Percentiles rank a stretch among this genome's conserved stretches.
These are phyloP conservation scores for Syngnathoides biaculeatus DNA, from an alignment of 2,113 vertebrate genomes.

Conservation along the genomic window DNA sequence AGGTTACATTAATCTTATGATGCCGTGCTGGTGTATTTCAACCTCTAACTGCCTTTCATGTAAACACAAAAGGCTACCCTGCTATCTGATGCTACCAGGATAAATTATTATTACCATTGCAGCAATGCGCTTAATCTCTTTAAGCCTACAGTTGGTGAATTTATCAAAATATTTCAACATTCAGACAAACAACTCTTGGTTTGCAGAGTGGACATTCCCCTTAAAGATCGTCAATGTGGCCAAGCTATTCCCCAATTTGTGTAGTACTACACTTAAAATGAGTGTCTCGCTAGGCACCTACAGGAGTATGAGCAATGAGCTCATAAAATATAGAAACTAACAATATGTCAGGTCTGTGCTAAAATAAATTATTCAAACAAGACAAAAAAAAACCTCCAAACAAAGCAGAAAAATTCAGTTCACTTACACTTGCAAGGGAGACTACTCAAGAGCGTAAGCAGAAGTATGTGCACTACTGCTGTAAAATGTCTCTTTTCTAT, in stretches of 20 bases:
- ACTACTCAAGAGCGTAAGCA: background rate
- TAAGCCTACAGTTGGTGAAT: background rate
- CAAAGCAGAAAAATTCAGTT: constrained; percentile 7
- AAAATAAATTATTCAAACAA: constrained; percentile 10
- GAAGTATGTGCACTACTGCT: background rate
- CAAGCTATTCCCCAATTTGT: background rate
- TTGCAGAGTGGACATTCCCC: background rate
- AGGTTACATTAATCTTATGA: background rate
- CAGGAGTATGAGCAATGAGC: background rate
- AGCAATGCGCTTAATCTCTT: background rate
- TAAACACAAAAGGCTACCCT: background rate
- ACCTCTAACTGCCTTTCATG: background rate
- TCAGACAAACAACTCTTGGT: background rate
- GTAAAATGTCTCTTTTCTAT: background rate
- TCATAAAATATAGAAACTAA: constrained; percentile 14
- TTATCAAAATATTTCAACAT: background rate
- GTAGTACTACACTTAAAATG: background rate
- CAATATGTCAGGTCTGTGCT: constrained; percentile 6
- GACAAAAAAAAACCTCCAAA: constrained; percentile 7
- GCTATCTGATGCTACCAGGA: background rate
- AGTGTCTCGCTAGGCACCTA: background rate
- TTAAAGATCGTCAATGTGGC: constrained; percentile 6
- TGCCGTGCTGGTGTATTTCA: background rate
- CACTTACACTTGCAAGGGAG: background rate
- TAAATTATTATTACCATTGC: background rate